These are phyloP conservation scores for Patella pellucida DNA, from an alignment of 2,888 invertebrate genomes.

Conservation along the genomic window DNA sequence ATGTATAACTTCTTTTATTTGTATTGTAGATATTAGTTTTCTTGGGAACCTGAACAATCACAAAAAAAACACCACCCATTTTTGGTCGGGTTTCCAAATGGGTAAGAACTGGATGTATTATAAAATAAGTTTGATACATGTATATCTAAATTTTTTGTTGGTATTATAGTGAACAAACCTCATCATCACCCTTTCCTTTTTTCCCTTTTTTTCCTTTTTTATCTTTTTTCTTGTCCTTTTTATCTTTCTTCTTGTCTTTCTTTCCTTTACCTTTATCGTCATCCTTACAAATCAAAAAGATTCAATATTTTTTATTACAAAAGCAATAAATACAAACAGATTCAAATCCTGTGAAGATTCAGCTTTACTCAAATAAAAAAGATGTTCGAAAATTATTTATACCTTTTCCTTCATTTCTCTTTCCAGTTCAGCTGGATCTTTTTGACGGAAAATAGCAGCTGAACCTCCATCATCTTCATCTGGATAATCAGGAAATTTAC, in stretches of 20 bases:
- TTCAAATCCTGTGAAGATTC: no score
- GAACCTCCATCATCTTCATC: constrained; percentile 93
- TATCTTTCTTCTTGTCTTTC: constrained; percentile 59
- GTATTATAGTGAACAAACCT: neutral
- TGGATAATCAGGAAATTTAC: constrained; percentile 88
- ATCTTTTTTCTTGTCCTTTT: constrained; percentile 75
- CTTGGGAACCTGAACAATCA: no score
- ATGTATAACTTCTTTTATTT: neutral
- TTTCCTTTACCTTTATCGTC: constrained; percentile 60
- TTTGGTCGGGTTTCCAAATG: no score
- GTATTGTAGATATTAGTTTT: no score
- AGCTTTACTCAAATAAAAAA: no score
- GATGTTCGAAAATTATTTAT: neutral
- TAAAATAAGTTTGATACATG: no score
- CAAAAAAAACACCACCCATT: no score
- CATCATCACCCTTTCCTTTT: neutral
- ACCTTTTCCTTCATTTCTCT: constrained; percentile 69
- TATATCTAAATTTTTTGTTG: no score
- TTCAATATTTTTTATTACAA: no score
- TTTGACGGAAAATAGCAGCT: constrained; percentile 79
- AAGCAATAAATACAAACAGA: no score
- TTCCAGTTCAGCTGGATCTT: constrained; percentile 69
- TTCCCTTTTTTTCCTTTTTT: constrained; percentile 71
- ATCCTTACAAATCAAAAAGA: constrained; percentile 40
- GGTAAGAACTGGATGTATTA: no score